Conservation (phyloP, 1,140 invertebrate genomes). For the Nephila pilipes region DNA sequence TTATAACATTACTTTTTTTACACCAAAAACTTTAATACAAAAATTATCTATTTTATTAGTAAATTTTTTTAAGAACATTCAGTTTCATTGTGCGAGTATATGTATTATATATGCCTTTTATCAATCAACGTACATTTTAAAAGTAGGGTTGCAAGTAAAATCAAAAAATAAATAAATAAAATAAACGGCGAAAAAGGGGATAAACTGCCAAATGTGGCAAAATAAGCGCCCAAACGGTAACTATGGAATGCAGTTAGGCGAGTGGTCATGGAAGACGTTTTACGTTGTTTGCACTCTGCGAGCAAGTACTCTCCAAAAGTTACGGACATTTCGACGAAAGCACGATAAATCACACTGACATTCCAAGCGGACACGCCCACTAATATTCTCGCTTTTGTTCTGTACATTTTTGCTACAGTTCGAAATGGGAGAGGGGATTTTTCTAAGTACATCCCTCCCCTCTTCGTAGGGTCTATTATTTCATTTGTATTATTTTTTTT, state of each 20-base stretch:
- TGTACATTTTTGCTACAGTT: slow-evolving; percentile 13
- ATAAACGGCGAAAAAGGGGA: neutral
- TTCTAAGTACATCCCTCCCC: slow-evolving; percentile 27
- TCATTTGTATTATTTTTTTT: neutral
- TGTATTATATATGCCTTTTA: too few relatives aligned
- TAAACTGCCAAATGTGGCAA: slow-evolving; percentile 52
- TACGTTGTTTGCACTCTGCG: slow-evolving; percentile 70
- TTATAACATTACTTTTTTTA: too few relatives aligned
- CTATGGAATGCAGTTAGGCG: slow-evolving; percentile 74
- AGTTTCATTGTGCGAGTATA: too few relatives aligned
- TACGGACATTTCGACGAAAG: slow-evolving; percentile 76
- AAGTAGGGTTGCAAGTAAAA: too few relatives aligned
- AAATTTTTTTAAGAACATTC: too few relatives aligned
- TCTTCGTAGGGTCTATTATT: neutral
- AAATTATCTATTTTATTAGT: too few relatives aligned
- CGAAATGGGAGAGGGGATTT: slow-evolving; percentile 4
- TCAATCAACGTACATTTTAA: too few relatives aligned
- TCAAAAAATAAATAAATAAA: too few relatives aligned
- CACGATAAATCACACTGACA: slow-evolving; percentile 75
- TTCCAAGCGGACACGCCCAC: slow-evolving; percentile 59
- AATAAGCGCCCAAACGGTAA: neutral
- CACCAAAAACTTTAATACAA: too few relatives aligned
- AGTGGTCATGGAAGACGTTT: slow-evolving; percentile 71
- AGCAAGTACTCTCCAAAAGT: slow-evolving; percentile 68
- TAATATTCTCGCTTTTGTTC: slow-evolving; percentile 67